Base-by-base conservation (phyloP, 2,888 invertebrate species). In the Dryobota labecula region DNA sequence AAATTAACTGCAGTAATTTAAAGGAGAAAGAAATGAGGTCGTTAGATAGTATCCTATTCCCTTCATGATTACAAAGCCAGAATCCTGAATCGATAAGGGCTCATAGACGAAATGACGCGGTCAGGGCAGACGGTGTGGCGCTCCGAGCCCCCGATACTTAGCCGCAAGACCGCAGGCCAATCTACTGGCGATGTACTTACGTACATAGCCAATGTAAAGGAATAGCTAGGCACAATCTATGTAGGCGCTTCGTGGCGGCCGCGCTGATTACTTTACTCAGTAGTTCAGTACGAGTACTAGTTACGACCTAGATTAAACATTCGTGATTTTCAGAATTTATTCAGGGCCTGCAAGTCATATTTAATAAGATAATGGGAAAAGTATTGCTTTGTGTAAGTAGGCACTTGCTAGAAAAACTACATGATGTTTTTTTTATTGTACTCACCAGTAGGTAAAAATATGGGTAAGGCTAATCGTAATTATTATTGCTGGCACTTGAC, bases 51-150 rank as follows among this genome's bases (percentile, higher is more conserved):
- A 51, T 53, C 33, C 8, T 41, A 53, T 45, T 70, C 51, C 49
- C 45, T 73, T 68, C 51, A 72, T 76, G 58, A 68, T 80, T 64
- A 73, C 70, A 66, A 80, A 66, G 51, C 53, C 61, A 58, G 58
- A 72, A 73, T 70, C 61, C 56, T 54, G 49, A 82, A 80, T 83
- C 84, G 71, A 83, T 80, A 77, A 73, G 71, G 70, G 27, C 68
- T 74, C 63, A 60, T 75, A 80, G 83, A 82, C 79, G 24, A 62
- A 80, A 69, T 62, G 74, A 68, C 75, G 76, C 75, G 78, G 60
- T 77, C 57, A 65, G 65, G 51, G 56, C 75, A 80, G 84, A 82
- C 86, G 45, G 60, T 49, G 60, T 41, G 87, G 81, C 85, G 83
- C 78, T 82, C 74, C 77, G 70, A 69, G 58, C 33, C 70, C 70